Base-by-base conservation (phyloP, 2,113 vertebrate genomes). In the Rhinogobius similis region DNA sequence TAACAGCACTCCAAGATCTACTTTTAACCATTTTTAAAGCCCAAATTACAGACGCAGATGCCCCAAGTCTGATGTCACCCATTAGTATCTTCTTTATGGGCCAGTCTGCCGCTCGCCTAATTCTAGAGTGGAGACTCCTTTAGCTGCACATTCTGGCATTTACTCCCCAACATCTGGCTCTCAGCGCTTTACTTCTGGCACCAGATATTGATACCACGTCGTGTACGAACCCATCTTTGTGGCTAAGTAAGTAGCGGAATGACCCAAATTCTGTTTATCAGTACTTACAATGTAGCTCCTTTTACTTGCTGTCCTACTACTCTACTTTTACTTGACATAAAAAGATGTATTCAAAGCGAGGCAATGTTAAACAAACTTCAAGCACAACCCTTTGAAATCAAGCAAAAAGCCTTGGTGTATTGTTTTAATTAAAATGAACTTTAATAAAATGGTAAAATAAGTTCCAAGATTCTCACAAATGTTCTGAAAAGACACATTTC, bases 221-320 rank as follows among this genome's bases (percentile, higher is more conserved):
- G 38, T 63, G 38, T 2, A 65, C 70, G 67, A 58, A 74, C 62
- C 14, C 63, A 21, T 72, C 16, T 38, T 7, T 5, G 32, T 3
- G 32, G n/a, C n/a, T n/a, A n/a, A 32, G 48, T 61, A 52, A 32
- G 26, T 5, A 38, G 52, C 48, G 62, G 43, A 67, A 62, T 79
- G 76, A 80, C 79, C 80, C 65, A 82, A 55, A 70, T 83, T 48
- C 66, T 67, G 62, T 72, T 3, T 41, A 21, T 43, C 63, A 11
- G 27, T 26, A 29, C 27, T 13, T 58, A n/a, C 48, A 72, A 36
- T 65, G 20, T 43, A 59, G 43, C 44, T 67, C 7, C 56, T 64
- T 36, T 64, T 38, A 26, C 46, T 68, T 58, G 3, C 43, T 78
- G 38, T 14, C 63, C 16, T 26, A 38, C 26, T 73, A 23, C 21